These are phyloP conservation scores for Celastrina argiolus DNA, from an alignment of 2,888 invertebrate genomes.

Conservation along the genomic window DNA sequence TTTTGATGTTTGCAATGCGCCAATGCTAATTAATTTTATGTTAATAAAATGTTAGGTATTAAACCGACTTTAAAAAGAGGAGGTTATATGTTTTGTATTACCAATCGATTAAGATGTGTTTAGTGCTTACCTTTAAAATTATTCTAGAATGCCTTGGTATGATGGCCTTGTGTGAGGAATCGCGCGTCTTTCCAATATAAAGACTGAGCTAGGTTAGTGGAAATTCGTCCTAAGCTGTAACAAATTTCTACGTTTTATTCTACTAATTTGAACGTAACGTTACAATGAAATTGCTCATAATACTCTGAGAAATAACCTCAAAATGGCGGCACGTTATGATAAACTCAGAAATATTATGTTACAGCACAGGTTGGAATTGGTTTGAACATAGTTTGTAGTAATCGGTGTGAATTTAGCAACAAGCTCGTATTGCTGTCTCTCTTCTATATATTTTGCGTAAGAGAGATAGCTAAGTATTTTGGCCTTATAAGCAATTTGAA, in stretches of 20 bases:
- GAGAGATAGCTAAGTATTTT: not conserved
- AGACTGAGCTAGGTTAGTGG: slow-evolving; percentile 42
- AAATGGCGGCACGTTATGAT: not conserved
- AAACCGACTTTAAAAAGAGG: not conserved
- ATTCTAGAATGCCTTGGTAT: not conserved
- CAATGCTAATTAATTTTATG: too few relatives aligned
- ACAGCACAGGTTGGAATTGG: not conserved
- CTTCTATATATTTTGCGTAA: not conserved
- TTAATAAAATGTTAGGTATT: too few relatives aligned
- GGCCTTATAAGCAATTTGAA: slow-evolving; percentile 9
- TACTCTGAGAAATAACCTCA: not conserved
- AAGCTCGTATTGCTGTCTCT: not conserved
- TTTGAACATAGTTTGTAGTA: slow-evolving; percentile 13
- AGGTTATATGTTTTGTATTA: not conserved
- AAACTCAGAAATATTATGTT: not conserved
- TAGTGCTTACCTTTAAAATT: not conserved
- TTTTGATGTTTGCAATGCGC: too few relatives aligned
- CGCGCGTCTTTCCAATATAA: slow-evolving; percentile 40
- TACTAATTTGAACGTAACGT: too few relatives aligned
- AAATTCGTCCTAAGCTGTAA: slow-evolving; percentile 17
- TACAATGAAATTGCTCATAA: too few relatives aligned
- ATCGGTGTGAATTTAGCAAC: slow-evolving; percentile 15
- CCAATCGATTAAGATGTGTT: not conserved
- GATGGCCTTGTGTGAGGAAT: slow-evolving; percentile 37
- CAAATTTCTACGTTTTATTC: slow-evolving; percentile 7